Conservation (phyloP, 2,113 vertebrate species). For the Dipodomys ordii region DNA sequence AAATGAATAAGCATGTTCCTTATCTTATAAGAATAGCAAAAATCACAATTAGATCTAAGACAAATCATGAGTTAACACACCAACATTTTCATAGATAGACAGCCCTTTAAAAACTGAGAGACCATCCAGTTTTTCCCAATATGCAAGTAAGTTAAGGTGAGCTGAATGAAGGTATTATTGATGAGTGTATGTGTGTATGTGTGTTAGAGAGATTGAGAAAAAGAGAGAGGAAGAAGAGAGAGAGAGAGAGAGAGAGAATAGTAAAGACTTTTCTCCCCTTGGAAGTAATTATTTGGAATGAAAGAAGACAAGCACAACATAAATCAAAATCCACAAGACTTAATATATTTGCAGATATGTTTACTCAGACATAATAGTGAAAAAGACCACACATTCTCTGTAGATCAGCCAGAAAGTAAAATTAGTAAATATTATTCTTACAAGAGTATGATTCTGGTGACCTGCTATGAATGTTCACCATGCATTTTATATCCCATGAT, state of each 20-base stretch:
- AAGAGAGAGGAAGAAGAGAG: no score
- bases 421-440: no score
- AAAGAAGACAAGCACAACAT: neutral
- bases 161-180: neutral
- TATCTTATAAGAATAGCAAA: neutral
- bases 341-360: neutral
- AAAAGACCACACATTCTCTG: neutral
- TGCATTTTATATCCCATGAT: neutral
- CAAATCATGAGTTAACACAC: neutral
- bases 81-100: neutral
- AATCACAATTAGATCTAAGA: neutral
- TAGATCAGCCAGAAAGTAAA: neutral
- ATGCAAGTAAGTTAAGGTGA: neutral
- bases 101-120: neutral
- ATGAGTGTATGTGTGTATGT: neutral
- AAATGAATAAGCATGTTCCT: neutral
- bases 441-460: neutral
- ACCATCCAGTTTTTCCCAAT: rapidly evolving
- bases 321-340: neutral
- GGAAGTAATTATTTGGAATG: neutral
- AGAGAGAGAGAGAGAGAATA: no score
- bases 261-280: neutral
- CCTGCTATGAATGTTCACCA: neutral
- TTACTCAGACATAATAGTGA: neutral
- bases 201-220: neutral